Base-by-base conservation (phyloP, 2,888 invertebrate species). In the Brenthis daphne region DNA sequence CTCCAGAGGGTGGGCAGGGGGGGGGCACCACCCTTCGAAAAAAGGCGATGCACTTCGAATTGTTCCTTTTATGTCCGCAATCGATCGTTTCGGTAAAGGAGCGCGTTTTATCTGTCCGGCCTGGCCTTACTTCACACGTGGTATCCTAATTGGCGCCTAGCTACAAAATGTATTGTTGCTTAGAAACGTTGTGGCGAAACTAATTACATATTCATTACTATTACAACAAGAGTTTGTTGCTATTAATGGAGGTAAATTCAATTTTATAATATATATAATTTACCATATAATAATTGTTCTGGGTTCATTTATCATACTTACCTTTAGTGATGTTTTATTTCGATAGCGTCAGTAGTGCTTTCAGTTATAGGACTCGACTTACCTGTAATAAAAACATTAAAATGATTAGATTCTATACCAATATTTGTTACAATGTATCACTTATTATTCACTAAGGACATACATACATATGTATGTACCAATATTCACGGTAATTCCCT, bases 21-120 rank as follows among this genome's bases (percentile, higher is more conserved):
- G 20, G 79, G 77, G 73, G 74, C 73, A 72, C 75, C 75, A 79
- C 81, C 74, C 84, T 88, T 91, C 87, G 88, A 90, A 92, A 92
- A 92, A 92, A 90, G 90, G 91, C 92, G 89, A 90, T 91, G 89
- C 89, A 90, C 88, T 89, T 89, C 83, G 84, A 85, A 90, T 90
- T 91, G 92, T 91, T 90, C 92, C 87, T 92, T 92, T 92, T 92
- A 83, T 90, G 92, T 89, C 89, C 86, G 85, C 87, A 82, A 92
- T 92, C 92, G 92, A 92, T 92, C 92, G 91, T 85, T 88, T 86
- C 88, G 83, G 87, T 84, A 86, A 90, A 90, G 89, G 89, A 89
- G 86, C 84, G 89, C 87, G 86, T 89, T 90, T 87, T 89, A 89
- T 89, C 88, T 85, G 86, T 85, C 84, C 85, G 79, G 83, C 79